Conservation (phyloP, 2,888 invertebrate genomes). For the Molorchus minor region DNA sequence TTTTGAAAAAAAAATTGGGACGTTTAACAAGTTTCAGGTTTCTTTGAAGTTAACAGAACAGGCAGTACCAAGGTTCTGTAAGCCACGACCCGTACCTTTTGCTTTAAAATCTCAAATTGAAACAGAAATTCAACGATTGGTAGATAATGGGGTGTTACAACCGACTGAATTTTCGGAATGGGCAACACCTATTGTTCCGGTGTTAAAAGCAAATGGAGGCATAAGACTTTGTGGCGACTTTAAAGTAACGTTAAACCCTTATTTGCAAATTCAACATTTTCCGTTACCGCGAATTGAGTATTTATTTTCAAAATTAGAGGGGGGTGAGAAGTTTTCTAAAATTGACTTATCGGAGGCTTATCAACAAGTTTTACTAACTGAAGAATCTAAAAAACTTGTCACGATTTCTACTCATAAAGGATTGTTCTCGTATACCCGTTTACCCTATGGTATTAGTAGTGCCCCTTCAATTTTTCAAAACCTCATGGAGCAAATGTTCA, state of each 20-base stretch:
- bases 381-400: not conserved
- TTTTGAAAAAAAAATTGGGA: constrained; percentile 20
- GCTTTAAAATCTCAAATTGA: constrained; percentile 35
- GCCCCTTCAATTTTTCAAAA: not conserved
- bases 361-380: not conserved
- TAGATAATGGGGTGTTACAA: constrained; percentile 20
- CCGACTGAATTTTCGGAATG: constrained; percentile 25
- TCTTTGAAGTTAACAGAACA: constrained; percentile 19
- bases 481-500: constrained; percentile 15
- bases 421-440: not conserved
- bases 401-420: constrained; percentile 2
- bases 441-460: not conserved
- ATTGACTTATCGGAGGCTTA: not conserved
- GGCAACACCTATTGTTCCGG: constrained; percentile 20
- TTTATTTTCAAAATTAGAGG: constrained; percentile 21
- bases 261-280: constrained; percentile 27
- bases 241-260: constrained; percentile 16
- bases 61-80: constrained; percentile 30
- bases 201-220: constrained; percentile 9
- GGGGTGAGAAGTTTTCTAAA: not conserved
- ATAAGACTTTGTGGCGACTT: constrained; percentile 25
- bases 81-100: constrained; percentile 30
- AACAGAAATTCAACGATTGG: constrained; percentile 23
- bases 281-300: constrained; percentile 35
- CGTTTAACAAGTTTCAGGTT: constrained; percentile 31